Conservation (phyloP, 2,888 invertebrate genomes). For the Chrysina gloriosa region DNA sequence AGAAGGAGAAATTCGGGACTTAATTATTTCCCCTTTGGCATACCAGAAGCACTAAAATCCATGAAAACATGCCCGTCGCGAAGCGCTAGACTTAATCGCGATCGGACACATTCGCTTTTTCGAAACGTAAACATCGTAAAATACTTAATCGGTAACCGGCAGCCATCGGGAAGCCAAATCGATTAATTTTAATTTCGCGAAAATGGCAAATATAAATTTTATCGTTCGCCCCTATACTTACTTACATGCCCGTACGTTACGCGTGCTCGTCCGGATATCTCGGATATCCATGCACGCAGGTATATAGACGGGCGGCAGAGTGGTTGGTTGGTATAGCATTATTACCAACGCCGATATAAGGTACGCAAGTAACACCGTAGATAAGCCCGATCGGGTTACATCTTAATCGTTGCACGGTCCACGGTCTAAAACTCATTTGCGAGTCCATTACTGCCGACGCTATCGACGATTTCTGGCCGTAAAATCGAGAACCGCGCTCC, state of each 20-base stretch:
- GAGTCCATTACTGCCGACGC: constrained; percentile 1
- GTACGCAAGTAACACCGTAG: not conserved
- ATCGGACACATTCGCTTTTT: no score
- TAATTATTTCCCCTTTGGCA: no score
- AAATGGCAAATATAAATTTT: not conserved
- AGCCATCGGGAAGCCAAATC: not conserved
- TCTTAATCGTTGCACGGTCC: constrained; percentile 4
- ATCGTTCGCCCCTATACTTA: not conserved
- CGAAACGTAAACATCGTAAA: no score
- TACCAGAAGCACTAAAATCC: no score
- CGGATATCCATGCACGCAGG: not conserved
- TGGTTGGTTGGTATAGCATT: not conserved
- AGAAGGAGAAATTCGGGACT: no score
- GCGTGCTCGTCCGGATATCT: not conserved
- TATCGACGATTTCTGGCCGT: constrained; percentile 1
- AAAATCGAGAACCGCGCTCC: no score
- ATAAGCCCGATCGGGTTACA: constrained; percentile 2
- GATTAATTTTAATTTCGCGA: not conserved
- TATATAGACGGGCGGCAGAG: not conserved
- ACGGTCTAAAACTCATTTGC: constrained; percentile 2
- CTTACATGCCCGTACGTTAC: not conserved
- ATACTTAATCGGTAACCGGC: no score
- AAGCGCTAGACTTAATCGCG: no score
- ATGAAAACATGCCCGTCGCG: no score
- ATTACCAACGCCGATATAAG: no score